Evolutionary conservation across 2,113 vertebrate species (phyloP).

Genomic region (Cyprinodon tularosa): DNA sequence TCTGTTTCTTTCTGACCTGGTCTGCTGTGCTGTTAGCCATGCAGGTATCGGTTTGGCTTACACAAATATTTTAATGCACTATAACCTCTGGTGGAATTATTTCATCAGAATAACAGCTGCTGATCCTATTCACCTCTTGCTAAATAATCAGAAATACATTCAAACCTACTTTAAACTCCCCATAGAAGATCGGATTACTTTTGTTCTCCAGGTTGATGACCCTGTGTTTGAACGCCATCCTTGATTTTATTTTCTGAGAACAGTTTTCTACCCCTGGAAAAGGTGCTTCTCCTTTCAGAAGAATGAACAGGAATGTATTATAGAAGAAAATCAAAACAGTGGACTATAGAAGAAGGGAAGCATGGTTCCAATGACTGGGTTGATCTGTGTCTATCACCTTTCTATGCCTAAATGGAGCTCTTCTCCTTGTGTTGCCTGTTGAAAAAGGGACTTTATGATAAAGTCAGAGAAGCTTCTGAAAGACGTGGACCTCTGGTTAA

Average conservation of each 20-base stretch:
- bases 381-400: not conserved
- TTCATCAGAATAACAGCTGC: not conserved
- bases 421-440: slow-evolving; percentile 8
- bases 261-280: not conserved
- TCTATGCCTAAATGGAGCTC: not conserved
- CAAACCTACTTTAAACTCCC: slow-evolving; percentile 1
- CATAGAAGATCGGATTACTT: not conserved
- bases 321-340: not conserved
- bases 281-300: not conserved
- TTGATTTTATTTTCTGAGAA: not conserved
- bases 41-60: not conserved
- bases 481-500: slow-evolving; percentile 14
- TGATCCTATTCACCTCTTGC: not conserved
- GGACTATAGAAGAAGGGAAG: not conserved
- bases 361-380: not conserved
- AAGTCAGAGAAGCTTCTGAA: slow-evolving; percentile 51
- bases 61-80: not conserved
- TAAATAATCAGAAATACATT: not conserved
- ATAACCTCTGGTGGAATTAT: not conserved
- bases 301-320: not conserved
- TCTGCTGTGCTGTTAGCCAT: not conserved
- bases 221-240: not conserved
- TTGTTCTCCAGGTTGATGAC: not conserved
- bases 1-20: not conserved
- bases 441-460: slow-evolving; percentile 61